Base-by-base conservation (phyloP, 2,888 invertebrate species). In the Drosophila trichaetosa region DNA sequence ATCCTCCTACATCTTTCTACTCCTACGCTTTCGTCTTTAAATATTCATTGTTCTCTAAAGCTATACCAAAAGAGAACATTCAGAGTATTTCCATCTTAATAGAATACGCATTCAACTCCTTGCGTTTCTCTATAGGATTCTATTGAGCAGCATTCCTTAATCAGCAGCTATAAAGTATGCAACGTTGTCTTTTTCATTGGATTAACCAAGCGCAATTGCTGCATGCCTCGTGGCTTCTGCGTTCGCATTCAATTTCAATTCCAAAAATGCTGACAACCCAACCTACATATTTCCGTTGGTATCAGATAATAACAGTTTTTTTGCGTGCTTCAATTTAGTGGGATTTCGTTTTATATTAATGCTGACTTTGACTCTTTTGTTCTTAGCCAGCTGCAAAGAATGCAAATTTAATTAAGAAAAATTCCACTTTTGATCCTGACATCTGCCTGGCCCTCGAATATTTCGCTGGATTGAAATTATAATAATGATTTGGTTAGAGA, bases 231-330 rank as follows among this genome's bases (percentile, higher is more conserved):
- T 65, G 68, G 79, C 58, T 71, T 33, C 42, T 69, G 58, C 52
- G 66, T 36, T n/a, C 66, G 52, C 69, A 65, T 80, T 76, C 78
- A 71, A 78, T 82, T 80, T 69, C 80, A 73, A 80, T 85, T 80
- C 24, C 65, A 66, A 87, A 80, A 87, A 59, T 80, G 83, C 83
- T 87, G 83, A 84, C 78, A 85, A 60, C 56, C 46, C 63, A 69
- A 72, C 69, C 69, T 71, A 69, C 58, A 21, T 13, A 16, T 56
- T 58, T 65, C 46, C 52, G 31, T 54, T 70, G 62, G 46, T 60
- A 52, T 69, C 59, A 48, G 51, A 62, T 58, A 70, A 70, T 63
- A 73, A 68, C 48, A 54, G 40, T 54, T 58, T 72, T 71, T 61
- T 60, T 69, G 56, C 70, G 49, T 58, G 69, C 52, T 71, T 52